phyloP scores from a whole-genome alignment of 64 coral and sea anemone species.

The Dendronephthya gigantea region DNA sequence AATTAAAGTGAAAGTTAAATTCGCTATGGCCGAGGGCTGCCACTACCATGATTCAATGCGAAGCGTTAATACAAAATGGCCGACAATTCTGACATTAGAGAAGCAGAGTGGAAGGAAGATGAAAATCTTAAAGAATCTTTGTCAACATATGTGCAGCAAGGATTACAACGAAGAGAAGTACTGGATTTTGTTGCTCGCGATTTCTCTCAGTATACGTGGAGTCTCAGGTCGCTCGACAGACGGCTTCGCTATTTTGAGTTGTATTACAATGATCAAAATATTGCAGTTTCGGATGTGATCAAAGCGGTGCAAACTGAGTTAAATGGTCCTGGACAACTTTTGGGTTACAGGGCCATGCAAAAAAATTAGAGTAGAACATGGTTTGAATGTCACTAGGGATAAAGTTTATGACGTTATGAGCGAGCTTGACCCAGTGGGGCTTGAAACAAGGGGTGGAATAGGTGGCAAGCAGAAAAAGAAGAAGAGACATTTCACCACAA shows the following conservation, averaged over 20 bases:
- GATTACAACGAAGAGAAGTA: neutral
- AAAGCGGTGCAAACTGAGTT: neutral
- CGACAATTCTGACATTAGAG: neutral
- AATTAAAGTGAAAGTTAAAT: neutral
- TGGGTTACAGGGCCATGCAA: neutral
- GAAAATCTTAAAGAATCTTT: neutral
- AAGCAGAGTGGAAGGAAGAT: neutral
- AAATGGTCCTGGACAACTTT: neutral
- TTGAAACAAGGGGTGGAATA: neutral
- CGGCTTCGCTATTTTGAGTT: neutral
- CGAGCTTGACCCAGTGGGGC: neutral
- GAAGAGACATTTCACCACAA: neutral
- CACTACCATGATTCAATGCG: too few species aligned
- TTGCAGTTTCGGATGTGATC: neutral
- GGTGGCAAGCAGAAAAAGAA: neutral
- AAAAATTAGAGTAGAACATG: neutral
- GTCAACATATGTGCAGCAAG: neutral
- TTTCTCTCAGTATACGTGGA: neutral
- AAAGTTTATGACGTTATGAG: neutral
- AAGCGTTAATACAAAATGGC: too few species aligned
- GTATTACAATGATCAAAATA: constrained; percentile 1
- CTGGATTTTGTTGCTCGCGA: neutral
- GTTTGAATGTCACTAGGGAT: neutral
- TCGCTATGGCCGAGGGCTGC: too few species aligned
- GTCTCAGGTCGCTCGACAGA: neutral